Conservation (phyloP, 2,797 vertebrate species). For the Chiroxiphia lanceolata region DNA sequence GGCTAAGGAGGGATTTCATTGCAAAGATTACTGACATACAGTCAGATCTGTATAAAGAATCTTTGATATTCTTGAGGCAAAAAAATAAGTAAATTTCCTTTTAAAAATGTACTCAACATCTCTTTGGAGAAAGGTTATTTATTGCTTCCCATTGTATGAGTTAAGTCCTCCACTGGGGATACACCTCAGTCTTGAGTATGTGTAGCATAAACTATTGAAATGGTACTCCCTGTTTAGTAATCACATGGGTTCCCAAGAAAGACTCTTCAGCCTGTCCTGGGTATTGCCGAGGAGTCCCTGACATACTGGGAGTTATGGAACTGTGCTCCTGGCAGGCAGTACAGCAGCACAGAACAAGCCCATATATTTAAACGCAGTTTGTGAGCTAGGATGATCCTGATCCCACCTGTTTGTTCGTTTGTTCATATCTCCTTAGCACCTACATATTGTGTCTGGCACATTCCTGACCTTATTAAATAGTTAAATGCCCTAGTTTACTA, state of each 20-base stretch:
- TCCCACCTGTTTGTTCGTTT: background rate
- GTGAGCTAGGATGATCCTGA: background rate
- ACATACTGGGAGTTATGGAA: background rate
- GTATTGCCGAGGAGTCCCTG: background rate
- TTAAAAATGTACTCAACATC: background rate
- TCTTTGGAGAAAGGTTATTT: background rate
- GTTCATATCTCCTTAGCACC: background rate
- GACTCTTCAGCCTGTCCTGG: background rate
- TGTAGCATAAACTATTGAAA: background rate
- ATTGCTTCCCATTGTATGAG: background rate
- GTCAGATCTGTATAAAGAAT: background rate
- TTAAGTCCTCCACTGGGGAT: background rate
- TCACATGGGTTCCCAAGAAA: background rate
- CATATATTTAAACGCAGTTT: background rate
- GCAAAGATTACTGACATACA: conserved; percentile 12
- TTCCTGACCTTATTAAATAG: background rate
- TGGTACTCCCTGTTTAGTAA: background rate
- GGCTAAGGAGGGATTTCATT: conserved; percentile 17
- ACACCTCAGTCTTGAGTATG: background rate
- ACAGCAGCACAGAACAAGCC: background rate
- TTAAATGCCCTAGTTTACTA: background rate
- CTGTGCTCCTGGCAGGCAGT: background rate
- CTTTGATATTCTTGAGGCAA: background rate
- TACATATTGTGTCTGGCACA: background rate
- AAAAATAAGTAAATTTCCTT: background rate